A percentile compares a stretch with the other conserved stretches of the same genome.
Conservation (phyloP, 2,797 vertebrate genomes). For the Tadarida brasiliensis region DNA sequence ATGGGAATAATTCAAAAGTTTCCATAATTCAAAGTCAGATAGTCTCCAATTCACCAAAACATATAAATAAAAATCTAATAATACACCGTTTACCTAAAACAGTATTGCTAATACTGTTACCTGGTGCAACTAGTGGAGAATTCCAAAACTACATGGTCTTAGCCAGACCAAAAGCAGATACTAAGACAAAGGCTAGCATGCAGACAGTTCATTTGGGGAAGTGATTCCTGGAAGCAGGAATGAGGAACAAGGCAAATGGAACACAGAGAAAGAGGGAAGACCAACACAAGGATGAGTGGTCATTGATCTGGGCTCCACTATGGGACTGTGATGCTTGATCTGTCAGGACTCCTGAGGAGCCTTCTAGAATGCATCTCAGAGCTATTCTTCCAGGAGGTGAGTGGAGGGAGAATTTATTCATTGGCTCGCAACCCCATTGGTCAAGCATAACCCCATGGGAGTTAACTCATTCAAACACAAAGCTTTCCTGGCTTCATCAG, state of each 20-base stretch:
- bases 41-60: neutral
- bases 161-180: neutral
- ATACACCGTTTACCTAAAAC: neutral
- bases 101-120: neutral
- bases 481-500: neutral
- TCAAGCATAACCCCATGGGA: neutral
- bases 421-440: neutral
- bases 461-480: neutral
- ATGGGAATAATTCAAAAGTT: constrained; percentile 2
- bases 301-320: neutral
- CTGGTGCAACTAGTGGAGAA: neutral
- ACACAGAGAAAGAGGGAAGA: neutral
- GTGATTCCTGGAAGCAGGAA: neutral
- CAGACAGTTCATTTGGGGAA: neutral
- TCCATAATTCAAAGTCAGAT: neutral
- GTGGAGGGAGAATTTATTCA: neutral
- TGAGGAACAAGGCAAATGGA: neutral
- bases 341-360: neutral
- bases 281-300: neutral
- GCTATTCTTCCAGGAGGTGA: neutral
- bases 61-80: constrained; percentile 30
- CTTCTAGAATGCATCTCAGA: neutral
- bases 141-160: neutral
- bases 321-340: neutral
- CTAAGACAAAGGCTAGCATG: neutral